Evolutionary conservation across 2,888 invertebrate species (phyloP), one percentile per base, ranked within the genome.

Genomic region (Cephus rjabovi): DNA sequence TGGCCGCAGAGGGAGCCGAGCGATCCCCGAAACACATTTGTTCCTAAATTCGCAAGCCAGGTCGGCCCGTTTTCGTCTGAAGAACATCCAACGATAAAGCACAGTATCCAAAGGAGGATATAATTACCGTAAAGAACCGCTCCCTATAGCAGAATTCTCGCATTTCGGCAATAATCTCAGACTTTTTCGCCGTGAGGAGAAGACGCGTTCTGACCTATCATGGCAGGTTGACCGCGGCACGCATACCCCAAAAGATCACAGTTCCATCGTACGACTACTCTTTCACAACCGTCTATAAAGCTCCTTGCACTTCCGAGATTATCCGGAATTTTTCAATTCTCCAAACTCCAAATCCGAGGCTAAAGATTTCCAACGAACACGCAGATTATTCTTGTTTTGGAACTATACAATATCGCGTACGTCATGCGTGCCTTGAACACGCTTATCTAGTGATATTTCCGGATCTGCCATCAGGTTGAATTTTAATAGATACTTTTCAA

Each of bases 161-260:
- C 89, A 89, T 89, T 85, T 86, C 87, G 80, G 75, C 83, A 85
- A 80, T 82, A 84, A 83, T 84, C 82, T 79, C 79, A 80, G 86
- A 87, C 83, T 86, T 84, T 88, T 85, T 85, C 85, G 83, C 80
- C 80, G 80, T 81, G 83, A 81, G 79, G 82, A 83, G 87, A 87
- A 87, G 89, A 90, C 90, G 90, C 90, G 89, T 85, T 89, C 87
- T 86, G 88, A 89, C 87, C 90, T 90, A 91, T 90, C 91, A 91
- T 91, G 91, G 90, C 91, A 89, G 90, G 87, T 88, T 86, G 87
- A 85, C 86, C 87, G 84, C 84, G 81, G 80, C 84, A 85, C 85
- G 83, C 86, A 88, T 86, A 83, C 81, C 77, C 76, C 77, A 79
- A 79, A 80, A 81, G 4, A 12, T 33, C 31, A 31, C 71, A 71